Evolutionary conservation across 35 echinoderm and acorn worm species (phyloP).

Genomic region (Hemicentrotus pulcherrimus): DNA sequence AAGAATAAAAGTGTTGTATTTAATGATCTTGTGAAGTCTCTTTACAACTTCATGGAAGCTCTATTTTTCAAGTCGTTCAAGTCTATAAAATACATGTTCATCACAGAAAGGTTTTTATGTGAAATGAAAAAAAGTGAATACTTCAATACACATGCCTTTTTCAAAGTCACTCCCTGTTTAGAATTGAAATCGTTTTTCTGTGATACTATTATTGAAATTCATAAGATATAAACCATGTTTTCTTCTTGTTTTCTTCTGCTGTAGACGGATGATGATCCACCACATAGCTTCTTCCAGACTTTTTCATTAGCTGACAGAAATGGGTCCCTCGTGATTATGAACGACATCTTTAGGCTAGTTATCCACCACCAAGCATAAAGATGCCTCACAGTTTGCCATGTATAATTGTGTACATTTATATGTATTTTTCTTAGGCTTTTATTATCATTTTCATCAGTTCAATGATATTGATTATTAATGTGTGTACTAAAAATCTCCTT

Average conservation of each 20-base stretch:
- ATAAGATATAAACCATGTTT: neutral
- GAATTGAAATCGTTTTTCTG: neutral
- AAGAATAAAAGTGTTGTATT: no score
- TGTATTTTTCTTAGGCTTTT: neutral
- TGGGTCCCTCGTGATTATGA: neutral
- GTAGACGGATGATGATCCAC: constrained; percentile 26
- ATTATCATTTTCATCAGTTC: neutral
- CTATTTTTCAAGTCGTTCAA: neutral
- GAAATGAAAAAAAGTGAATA: no score
- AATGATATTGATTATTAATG: neutral
- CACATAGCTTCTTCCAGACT: constrained; percentile 12
- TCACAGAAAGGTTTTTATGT: neutral
- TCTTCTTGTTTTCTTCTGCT: neutral
- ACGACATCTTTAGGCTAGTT: constrained; percentile 7
- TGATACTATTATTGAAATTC: neutral
- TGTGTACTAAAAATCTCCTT: neutral
- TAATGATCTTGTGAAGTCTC: no score
- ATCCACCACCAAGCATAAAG: neutral
- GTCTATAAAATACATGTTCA: neutral
- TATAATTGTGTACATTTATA: constrained; percentile 4
- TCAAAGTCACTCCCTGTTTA: neutral
- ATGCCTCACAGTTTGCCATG: neutral
- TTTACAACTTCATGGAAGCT: no score
- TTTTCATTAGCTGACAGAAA: neutral
- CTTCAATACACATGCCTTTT: neutral